A percentile compares a stretch with the other conserved stretches of the same genome.
These are phyloP conservation scores for Dryobota labecula DNA, from an alignment of 2,888 invertebrate species.

Conservation along the genomic window DNA sequence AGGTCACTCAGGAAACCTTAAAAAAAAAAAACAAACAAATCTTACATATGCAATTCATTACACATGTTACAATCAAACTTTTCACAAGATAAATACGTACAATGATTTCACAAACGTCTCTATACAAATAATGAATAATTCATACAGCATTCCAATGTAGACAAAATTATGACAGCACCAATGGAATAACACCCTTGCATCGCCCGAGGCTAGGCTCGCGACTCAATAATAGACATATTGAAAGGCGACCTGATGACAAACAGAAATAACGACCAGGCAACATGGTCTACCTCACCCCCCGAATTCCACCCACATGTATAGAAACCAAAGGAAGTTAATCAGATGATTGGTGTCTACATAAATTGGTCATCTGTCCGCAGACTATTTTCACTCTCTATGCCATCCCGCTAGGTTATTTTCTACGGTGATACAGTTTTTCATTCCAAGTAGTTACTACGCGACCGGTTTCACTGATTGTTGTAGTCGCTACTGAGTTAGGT, in stretches of 20 bases:
- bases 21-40: neutral
- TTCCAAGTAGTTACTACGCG: conserved; percentile 69
- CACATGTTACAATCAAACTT: conserved; percentile 37
- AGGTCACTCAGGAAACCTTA: neutral
- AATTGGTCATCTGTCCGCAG: conserved; percentile 73
- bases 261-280: conserved; percentile 68
- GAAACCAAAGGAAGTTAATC: conserved; percentile 35
- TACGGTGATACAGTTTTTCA: conserved; percentile 87
- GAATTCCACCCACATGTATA: conserved; percentile 17
- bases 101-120: conserved; percentile 59
- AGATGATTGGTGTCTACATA: conserved; percentile 69
- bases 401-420: conserved; percentile 84
- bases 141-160: conserved; percentile 74
- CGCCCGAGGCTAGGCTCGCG: conserved; percentile 76
- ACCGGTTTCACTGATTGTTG: conserved; percentile 82
- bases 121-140: conserved; percentile 63
- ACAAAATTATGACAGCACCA: conserved; percentile 75
- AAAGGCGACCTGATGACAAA: conserved; percentile 74
- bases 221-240: conserved; percentile 79
- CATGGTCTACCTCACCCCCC: conserved; percentile 60
- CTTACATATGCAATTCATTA: conserved; percentile 39
- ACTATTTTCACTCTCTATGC: conserved; percentile 87
- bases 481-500: conserved; percentile 49
- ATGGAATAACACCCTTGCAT: conserved; percentile 76
- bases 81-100: conserved; percentile 46